Conservation (phyloP, 2,797 vertebrate species). For the Brachyrhaphis roseni region DNA sequence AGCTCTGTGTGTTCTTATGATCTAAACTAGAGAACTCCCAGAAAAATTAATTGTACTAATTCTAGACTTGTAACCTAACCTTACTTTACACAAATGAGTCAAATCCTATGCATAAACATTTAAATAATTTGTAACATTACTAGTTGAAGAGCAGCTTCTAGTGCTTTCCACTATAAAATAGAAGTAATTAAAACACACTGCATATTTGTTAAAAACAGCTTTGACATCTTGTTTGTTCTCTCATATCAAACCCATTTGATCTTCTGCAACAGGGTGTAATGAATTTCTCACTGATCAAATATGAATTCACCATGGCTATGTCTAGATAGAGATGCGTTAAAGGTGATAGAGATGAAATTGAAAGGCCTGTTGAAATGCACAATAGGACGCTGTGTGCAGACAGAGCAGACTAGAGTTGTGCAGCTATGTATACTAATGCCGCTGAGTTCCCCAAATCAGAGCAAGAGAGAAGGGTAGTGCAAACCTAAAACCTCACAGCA, state of each 20-base stretch:
- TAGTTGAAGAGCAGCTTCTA: background rate
- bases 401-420: conserved; percentile 38
- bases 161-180: conserved; percentile 3
- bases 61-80: background rate
- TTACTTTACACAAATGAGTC: conserved; percentile 21
- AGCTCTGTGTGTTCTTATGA: background rate
- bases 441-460: conserved; percentile 43
- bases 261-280: conserved; percentile 37
- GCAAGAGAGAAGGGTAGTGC: conserved; percentile 7
- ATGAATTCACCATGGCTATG: conserved; percentile 33
- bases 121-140: conserved; percentile 13
- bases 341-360: conserved; percentile 52
- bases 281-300: conserved; percentile 53
- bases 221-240: conserved; percentile 29
- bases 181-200: conserved; percentile 27
- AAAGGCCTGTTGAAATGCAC: conserved; percentile 63
- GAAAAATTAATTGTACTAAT: background rate
- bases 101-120: conserved; percentile 13
- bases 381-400: conserved; percentile 51
- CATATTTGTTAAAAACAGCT: conserved; percentile 28
- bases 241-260: conserved; percentile 44
- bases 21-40: background rate
- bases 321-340: conserved; percentile 49
- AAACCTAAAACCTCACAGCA: conserved; percentile 30
- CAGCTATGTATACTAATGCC: conserved; percentile 69